Conservation (phyloP, 1,140 invertebrate species). For the Theocolax elegans region DNA sequence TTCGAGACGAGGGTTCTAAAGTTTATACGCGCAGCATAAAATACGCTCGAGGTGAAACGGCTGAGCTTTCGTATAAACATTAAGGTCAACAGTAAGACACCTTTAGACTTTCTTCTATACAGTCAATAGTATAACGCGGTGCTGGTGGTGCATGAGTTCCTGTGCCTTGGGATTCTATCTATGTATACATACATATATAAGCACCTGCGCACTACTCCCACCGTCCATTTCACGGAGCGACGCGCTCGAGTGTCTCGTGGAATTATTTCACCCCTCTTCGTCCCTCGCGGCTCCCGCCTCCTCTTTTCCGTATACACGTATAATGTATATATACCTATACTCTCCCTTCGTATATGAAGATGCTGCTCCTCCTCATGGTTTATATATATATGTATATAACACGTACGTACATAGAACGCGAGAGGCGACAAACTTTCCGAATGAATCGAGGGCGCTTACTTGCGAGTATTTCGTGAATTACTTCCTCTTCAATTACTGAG, state of each 20-base stretch:
- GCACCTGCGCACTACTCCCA: constrained; percentile 39
- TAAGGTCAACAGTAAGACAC: background rate
- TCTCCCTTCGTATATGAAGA: background rate
- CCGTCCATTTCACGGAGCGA: constrained; percentile 55
- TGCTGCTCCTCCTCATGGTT: too few relatives aligned
- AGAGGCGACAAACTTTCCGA: constrained; percentile 23
- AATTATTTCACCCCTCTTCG: constrained; percentile 53
- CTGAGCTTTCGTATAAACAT: background rate
- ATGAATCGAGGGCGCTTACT: constrained; percentile 18
- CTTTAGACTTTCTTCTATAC: background rate
- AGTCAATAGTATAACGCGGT: too few relatives aligned
- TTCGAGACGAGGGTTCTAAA: too few relatives aligned
- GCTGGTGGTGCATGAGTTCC: too few relatives aligned
- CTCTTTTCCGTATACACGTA: background rate
- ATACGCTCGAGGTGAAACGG: background rate
- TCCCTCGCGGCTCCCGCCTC: constrained; percentile 6
- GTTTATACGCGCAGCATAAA: background rate
- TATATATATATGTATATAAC: too few relatives aligned
- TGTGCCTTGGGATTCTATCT: too few relatives aligned
- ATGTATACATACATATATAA: background rate
- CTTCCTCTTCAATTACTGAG: constrained; percentile 15
- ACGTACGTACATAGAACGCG: too few relatives aligned
- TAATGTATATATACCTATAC: background rate
- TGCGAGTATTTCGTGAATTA: constrained; percentile 18
- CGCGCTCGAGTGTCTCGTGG: constrained; percentile 55